Percentiles rank a stretch among this genome's conserved stretches.
Conservation (phyloP, 2,113 vertebrate species). For the Hippolais icterina region DNA sequence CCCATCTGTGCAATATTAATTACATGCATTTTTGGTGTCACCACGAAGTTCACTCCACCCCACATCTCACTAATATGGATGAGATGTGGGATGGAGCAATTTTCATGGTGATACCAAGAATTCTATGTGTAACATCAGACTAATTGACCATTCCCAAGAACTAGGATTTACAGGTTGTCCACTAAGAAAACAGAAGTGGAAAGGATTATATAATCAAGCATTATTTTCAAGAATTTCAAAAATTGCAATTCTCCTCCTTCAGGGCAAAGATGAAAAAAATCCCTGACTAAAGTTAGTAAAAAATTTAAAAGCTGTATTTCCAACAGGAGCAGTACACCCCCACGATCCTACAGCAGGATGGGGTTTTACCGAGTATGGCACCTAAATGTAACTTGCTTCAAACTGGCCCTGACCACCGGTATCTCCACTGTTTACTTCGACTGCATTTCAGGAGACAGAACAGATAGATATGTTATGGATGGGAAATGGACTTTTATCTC, state of each 20-base stretch:
- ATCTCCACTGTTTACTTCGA: neutral
- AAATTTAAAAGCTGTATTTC: neutral
- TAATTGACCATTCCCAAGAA: neutral
- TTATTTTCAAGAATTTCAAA: neutral
- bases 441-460: neutral
- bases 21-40: neutral
- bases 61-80: neutral
- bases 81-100: no score
- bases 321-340: neutral
- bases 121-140: fast-evolving
- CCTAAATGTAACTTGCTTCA: neutral
- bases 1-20: neutral
- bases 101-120: neutral
- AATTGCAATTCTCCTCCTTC: neutral
- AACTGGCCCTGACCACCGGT: neutral
- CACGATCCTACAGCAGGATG: neutral
- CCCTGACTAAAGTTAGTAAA: neutral
- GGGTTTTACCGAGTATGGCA: neutral
- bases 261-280: neutral
- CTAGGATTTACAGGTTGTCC: fast-evolving
- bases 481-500: neutral
- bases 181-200: neutral
- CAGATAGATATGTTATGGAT: neutral
- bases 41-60: neutral
- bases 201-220: neutral